Percentiles rank a stretch among this genome's conserved stretches.
Evolutionary conservation across 1,140 invertebrate species (phyloP).

Genomic region (Sitophilus oryzae): DNA sequence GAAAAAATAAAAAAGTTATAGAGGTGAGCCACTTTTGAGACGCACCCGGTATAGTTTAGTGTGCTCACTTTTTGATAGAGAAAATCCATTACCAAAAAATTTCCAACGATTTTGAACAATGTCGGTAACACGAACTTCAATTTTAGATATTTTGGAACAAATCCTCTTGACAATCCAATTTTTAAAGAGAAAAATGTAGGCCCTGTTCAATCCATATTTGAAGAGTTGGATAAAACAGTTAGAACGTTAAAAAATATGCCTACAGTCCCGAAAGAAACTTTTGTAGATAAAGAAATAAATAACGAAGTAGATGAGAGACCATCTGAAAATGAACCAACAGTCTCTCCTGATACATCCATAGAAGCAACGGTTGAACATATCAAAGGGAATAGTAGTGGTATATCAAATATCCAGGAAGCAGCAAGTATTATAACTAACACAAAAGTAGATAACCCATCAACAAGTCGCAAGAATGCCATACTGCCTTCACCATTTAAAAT

Average conservation of each 20-base stretch:
- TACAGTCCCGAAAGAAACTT: not conserved
- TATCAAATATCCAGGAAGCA: not conserved
- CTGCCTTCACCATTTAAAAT: no score
- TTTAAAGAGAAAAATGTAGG: constrained; percentile 54
- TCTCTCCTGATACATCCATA: no score
- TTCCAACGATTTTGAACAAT: no score
- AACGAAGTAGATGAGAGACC: not conserved
- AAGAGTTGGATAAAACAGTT: constrained; percentile 8
- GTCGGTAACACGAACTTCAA: no score
- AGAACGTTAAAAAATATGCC: not conserved
- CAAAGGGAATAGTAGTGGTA: not conserved
- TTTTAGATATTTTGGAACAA: constrained; percentile 59
- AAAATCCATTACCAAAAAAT: not conserved
- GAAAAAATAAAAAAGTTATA: no score
- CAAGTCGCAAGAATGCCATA: no score
- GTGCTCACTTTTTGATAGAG: not conserved
- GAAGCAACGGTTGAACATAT: not conserved
- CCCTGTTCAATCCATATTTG: constrained; percentile 30
- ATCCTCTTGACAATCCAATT: constrained; percentile 69
- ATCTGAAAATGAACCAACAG: no score
- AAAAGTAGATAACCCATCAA: not conserved
- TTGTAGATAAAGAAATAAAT: not conserved
- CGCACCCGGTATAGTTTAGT: no score
- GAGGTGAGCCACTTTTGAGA: no score
- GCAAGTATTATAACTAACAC: not conserved